These are phyloP conservation scores for Trisateles emortualis DNA, from an alignment of 2,888 invertebrate genomes.

Conservation along the genomic window DNA sequence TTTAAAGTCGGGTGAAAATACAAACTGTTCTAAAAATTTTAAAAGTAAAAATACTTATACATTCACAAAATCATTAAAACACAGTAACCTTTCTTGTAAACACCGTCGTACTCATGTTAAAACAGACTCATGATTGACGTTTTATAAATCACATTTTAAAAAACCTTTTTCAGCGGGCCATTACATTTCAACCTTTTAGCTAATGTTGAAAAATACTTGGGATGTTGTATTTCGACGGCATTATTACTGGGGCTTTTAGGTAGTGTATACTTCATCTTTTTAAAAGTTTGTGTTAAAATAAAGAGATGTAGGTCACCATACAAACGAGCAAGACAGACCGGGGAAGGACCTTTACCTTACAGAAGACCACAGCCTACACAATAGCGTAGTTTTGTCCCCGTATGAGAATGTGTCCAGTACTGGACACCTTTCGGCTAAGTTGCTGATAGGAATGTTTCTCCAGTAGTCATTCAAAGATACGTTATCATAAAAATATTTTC, in stretches of 20 bases:
- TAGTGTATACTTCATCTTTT: background rate
- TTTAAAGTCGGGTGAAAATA: no score
- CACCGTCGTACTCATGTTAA: background rate
- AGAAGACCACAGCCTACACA: no score
- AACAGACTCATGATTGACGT: slow-evolving; percentile 18
- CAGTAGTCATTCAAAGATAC: no score
- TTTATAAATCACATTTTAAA: slow-evolving; percentile 15
- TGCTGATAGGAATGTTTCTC: no score
- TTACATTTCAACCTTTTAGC: slow-evolving; percentile 32
- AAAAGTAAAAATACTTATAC: background rate
- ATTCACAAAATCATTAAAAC: background rate
- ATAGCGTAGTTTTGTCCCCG: no score
- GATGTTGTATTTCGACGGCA: background rate
- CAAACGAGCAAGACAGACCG: no score
- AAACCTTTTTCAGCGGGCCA: slow-evolving; percentile 11
- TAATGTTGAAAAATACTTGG: slow-evolving; percentile 24
- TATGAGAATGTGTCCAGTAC: no score
- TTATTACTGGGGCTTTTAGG: slow-evolving; percentile 15
- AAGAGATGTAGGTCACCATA: no score
- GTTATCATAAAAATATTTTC: no score
- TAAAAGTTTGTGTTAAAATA: background rate
- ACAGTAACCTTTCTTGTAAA: background rate
- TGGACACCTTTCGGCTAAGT: no score
- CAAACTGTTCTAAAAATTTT: no score
- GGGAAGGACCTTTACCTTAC: no score